Evolutionary conservation across 2,797 vertebrate genomes (phyloP).

Genomic region (Pangasius larnaudii): DNA sequence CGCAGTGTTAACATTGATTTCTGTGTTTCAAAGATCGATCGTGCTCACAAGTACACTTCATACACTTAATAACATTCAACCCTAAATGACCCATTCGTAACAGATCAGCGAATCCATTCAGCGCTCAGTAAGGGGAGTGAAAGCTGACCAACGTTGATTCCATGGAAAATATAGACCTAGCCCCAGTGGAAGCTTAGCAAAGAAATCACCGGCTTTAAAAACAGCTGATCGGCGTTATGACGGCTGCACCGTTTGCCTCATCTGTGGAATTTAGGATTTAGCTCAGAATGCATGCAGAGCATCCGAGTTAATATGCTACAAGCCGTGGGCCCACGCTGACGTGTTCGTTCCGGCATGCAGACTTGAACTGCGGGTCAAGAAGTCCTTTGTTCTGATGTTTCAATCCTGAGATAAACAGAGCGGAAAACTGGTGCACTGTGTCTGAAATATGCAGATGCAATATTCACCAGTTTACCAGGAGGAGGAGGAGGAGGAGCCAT

Average conservation of each 20-base stretch:
- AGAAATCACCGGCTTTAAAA: conserved; percentile 6
- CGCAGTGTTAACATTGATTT: not conserved
- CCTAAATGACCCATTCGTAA: conserved; percentile 73
- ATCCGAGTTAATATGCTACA: conserved; percentile 58
- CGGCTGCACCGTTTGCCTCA: not conserved
- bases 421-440: conserved; percentile 47
- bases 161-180: conserved; percentile 47
- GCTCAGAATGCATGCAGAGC: conserved; percentile 32
- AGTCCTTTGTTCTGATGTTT: conserved; percentile 67
- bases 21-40: not conserved
- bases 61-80: conserved; percentile 67
- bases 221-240: conserved; percentile 3
- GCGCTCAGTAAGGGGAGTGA: conserved; percentile 39
- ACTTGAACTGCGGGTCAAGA: conserved; percentile 58
- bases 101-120: conserved; percentile 20
- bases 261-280: conserved; percentile 39
- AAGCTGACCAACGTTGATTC: conserved; percentile 56
- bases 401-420: conserved; percentile 65
- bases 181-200: not conserved
- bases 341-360: conserved; percentile 54
- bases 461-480: conserved; percentile 24
- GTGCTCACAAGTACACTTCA: conserved; percentile 16
- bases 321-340: conserved; percentile 74
- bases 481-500: not conserved
- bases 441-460: not conserved